Conservation (phyloP, 2,888 invertebrate genomes). For the Gortyna flavago region DNA sequence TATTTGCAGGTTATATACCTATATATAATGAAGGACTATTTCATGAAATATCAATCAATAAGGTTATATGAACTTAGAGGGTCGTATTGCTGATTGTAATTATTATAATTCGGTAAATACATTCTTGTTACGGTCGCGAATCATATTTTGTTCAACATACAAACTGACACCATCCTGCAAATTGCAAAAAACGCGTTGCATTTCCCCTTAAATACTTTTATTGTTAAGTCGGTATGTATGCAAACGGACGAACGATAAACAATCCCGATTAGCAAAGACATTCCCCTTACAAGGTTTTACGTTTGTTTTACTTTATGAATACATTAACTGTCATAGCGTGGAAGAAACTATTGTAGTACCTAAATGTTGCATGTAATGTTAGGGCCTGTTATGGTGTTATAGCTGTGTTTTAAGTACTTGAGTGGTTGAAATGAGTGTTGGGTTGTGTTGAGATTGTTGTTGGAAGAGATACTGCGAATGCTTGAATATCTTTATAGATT, state of each 20-base stretch:
- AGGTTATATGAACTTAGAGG: not conserved
- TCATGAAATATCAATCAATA: not conserved
- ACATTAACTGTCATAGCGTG: constrained; percentile 64
- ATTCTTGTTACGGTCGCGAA: too few species aligned
- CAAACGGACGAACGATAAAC: constrained; percentile 67
- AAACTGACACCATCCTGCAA: too few species aligned
- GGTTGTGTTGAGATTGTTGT: constrained; percentile 2
- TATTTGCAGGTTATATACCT: too few species aligned
- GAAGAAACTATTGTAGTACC: constrained; percentile 50
- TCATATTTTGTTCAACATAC: too few species aligned
- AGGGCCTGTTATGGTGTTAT: constrained; percentile 35
- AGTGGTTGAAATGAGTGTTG: constrained; percentile 8
- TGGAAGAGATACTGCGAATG: not conserved
- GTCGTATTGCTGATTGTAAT: not conserved
- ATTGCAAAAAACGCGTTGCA: not conserved
- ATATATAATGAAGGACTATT: not conserved
- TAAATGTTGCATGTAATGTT: constrained; percentile 40
- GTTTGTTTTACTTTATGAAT: constrained; percentile 74
- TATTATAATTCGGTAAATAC: not conserved
- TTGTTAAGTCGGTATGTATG: constrained; percentile 18
- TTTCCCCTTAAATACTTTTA: constrained; percentile 38
- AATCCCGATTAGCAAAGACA: constrained; percentile 59
- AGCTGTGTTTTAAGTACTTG: constrained; percentile 16
- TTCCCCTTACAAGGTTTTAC: constrained; percentile 68
- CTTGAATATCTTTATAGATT: not conserved